These are phyloP conservation scores for Neopelma chrysocephalum DNA, from an alignment of 2,797 vertebrate genomes.

Conservation along the genomic window DNA sequence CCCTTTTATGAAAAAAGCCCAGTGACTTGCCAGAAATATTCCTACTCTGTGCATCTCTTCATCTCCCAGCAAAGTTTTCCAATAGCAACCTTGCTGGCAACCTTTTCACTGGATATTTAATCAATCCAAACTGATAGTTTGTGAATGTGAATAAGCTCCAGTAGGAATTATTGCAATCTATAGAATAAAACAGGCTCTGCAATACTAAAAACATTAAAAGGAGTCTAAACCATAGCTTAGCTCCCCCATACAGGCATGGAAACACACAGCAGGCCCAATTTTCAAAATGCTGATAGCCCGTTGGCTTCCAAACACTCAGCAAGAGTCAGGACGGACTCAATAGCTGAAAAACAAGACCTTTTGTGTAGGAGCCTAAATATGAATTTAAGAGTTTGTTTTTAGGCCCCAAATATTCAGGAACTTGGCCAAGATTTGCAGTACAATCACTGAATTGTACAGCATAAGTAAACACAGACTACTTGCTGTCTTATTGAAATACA, in stretches of 20 bases:
- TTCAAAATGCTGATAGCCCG: background rate
- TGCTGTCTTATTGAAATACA: background rate
- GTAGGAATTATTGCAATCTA: background rate
- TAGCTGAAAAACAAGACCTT: background rate
- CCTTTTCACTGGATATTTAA: background rate
- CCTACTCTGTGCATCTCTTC: background rate
- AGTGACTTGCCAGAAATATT: slow-evolving; percentile 6
- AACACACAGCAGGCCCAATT: background rate
- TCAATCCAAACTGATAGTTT: background rate
- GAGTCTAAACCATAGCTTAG: background rate
- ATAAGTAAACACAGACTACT: slow-evolving; percentile 11
- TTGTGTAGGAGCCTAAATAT: background rate
- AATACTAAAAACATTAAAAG: background rate
- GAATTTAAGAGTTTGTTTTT: background rate
- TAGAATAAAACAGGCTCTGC: background rate
- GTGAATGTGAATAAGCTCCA: background rate
- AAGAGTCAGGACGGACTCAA: background rate
- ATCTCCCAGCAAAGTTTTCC: slow-evolving; percentile 4
- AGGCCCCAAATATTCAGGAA: background rate
- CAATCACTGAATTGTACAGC: background rate
- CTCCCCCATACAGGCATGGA: background rate
- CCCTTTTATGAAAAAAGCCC: background rate
- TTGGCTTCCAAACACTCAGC: background rate
- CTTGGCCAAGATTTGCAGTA: background rate
- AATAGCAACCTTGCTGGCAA: background rate